A percentile compares a stretch with the other conserved stretches of the same genome.
Evolutionary conservation across 2,888 invertebrate genomes (phyloP).

Genomic region (Aphodius sticticus): DNA sequence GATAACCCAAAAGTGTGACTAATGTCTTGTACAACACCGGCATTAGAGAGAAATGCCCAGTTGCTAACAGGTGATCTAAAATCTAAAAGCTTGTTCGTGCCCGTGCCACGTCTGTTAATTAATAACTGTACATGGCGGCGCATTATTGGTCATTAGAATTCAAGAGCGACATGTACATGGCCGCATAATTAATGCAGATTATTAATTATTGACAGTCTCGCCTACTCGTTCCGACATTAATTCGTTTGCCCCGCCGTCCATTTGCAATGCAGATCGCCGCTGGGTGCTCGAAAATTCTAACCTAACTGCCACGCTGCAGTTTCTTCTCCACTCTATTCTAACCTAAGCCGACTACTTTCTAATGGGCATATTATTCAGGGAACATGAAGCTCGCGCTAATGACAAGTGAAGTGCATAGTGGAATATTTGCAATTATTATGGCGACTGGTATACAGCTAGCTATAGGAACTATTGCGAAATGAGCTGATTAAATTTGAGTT

Average conservation of each 20-base stretch:
- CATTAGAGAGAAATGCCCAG: too few species aligned
- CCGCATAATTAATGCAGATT: not conserved
- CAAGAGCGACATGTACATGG: not conserved
- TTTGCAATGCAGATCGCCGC: not conserved
- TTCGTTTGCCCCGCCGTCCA: not conserved
- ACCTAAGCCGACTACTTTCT: slow-evolving; percentile 4
- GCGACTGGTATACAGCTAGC: not conserved
- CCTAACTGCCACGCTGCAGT: not conserved
- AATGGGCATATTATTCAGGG: slow-evolving; percentile 4
- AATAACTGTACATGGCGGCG: not conserved
- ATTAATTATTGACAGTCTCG: slow-evolving; percentile 4
- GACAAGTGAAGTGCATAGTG: not conserved
- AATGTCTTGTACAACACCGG: too few species aligned
- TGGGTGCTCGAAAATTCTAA: not conserved
- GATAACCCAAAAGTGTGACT: too few species aligned
- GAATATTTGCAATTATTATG: not conserved
- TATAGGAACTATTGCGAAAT: not conserved
- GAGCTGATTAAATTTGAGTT: not conserved
- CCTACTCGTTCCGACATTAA: slow-evolving; percentile 4
- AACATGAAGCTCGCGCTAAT: not conserved
- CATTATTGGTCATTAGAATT: not conserved
- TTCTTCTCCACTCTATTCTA: not conserved
- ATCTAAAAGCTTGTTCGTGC: not conserved
- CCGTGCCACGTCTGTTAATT: not conserved
- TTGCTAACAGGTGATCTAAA: not conserved